These are phyloP conservation scores for Tinea trinotella DNA, from an alignment of 2,888 invertebrate species.

Conservation along the genomic window DNA sequence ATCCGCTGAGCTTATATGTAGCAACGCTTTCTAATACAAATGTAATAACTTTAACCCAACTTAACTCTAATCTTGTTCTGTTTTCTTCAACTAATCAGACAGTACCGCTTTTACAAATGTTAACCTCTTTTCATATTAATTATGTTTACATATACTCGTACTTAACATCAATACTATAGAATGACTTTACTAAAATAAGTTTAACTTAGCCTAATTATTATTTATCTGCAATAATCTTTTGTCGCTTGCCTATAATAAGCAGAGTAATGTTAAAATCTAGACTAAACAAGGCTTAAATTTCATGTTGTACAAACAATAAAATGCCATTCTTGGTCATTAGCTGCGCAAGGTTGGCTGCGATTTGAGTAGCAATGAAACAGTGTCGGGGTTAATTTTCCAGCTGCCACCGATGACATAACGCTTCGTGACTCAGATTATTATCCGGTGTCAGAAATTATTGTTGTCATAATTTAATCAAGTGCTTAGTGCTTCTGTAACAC, in stretches of 20 bases:
- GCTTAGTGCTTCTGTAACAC: no score
- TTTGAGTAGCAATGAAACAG: slow-evolving; percentile 7
- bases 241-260: no score
- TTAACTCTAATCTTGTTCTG: slow-evolving; percentile 5
- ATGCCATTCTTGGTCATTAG: background rate
- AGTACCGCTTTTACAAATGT: background rate
- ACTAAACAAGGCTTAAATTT: background rate
- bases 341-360: slow-evolving; percentile 3
- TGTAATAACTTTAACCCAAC: slow-evolving; percentile 13
- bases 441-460: slow-evolving; percentile 13
- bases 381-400: slow-evolving; percentile 19
- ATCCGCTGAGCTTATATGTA: slow-evolving; percentile 16
- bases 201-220: no score
- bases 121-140: background rate
- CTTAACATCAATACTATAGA: no score
- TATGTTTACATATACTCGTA: no score
- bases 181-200: no score
- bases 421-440: slow-evolving; percentile 24
- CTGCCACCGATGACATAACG: slow-evolving; percentile 26
- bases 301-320: background rate
- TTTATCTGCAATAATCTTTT: no score
- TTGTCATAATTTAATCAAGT: slow-evolving; percentile 4
- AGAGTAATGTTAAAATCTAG: background rate
- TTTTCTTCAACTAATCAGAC: slow-evolving; percentile 4
- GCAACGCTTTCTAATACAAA: slow-evolving; percentile 16